Percentiles rank a stretch among this genome's conserved stretches.
Evolutionary conservation across 2,797 vertebrate genomes (phyloP).

Genomic region (Clarias fuscus): DNA sequence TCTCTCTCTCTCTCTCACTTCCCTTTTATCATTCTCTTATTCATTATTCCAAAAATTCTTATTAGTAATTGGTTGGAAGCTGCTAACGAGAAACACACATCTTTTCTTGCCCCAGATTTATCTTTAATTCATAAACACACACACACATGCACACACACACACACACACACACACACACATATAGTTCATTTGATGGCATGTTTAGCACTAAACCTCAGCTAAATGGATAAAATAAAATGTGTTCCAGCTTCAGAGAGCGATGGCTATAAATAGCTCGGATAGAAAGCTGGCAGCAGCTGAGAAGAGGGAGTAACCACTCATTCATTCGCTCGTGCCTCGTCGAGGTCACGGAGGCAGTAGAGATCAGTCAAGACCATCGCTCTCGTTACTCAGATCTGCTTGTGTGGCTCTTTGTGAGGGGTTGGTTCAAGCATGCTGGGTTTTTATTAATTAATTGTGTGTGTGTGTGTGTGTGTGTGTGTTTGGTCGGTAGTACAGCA

Average conservation of each 20-base stretch:
- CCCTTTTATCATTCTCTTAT: not conserved
- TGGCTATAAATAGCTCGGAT: conserved; percentile 45
- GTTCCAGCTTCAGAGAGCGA: conserved; percentile 16
- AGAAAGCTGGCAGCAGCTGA: conserved; percentile 27
- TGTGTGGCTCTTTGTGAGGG: conserved; percentile 25
- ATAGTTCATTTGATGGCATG: not conserved
- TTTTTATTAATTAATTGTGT: conserved; percentile 41
- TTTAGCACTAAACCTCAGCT: conserved; percentile 13
- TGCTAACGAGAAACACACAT: not conserved
- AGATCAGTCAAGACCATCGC: conserved; percentile 13
- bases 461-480: conserved; percentile 15
- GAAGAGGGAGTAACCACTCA: conserved; percentile 38
- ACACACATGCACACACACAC: not conserved
- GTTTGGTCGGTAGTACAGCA: conserved; percentile 54
- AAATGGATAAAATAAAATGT: not conserved
- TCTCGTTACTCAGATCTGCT: conserved; percentile 25
- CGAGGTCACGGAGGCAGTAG: conserved; percentile 36
- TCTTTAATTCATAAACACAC: not conserved
- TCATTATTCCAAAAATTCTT: not conserved
- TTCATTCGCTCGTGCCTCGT: conserved; percentile 43
- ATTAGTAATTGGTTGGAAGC: not conserved
- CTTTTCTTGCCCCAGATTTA: not conserved
- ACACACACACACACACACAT: not conserved
- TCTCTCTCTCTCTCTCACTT: not conserved
- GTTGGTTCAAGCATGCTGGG: conserved; percentile 42